These are phyloP conservation scores for Platalea minor DNA, from an alignment of 2,797 vertebrate species.

Conservation along the genomic window DNA sequence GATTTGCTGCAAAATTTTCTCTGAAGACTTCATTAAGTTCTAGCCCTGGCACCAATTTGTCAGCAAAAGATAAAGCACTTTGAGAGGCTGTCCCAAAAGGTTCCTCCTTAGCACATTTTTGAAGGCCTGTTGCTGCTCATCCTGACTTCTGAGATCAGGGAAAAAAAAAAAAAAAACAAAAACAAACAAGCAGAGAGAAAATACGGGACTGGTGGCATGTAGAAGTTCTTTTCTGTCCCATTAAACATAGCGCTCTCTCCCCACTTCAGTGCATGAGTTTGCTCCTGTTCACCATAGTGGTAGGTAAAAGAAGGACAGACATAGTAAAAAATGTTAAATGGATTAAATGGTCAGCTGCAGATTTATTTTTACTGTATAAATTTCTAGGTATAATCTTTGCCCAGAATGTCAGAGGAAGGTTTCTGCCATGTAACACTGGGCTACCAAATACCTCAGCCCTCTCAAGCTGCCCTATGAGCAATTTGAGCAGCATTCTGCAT, in stretches of 20 bases:
- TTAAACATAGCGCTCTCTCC: neutral
- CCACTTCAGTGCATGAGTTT: neutral
- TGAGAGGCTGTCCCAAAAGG: neutral
- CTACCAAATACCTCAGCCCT: neutral
- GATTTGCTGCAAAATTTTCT: neutral
- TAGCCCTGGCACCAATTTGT: neutral
- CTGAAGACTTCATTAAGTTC: neutral
- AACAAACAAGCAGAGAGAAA: neutral
- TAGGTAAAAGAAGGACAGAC: neutral
- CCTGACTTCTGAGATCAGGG: neutral
- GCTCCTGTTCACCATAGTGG: neutral
- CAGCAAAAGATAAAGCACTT: neutral
- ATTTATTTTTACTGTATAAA: neutral
- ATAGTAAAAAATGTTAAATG: neutral
- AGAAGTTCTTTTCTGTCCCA: constrained; percentile 13
- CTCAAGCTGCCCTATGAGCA: neutral
- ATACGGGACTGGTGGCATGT: neutral
- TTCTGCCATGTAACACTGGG: neutral
- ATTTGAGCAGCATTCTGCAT: neutral
- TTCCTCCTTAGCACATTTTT: neutral
- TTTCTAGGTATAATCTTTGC: neutral
- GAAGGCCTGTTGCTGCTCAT: neutral
- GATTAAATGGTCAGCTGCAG: neutral
- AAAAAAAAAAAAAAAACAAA: neutral
- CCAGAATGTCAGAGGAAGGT: neutral